Evolutionary conservation across 2,113 vertebrate genomes (phyloP), one percentile per base, ranked within the genome.

Genomic region (Chaenocephalus aceratus): DNA sequence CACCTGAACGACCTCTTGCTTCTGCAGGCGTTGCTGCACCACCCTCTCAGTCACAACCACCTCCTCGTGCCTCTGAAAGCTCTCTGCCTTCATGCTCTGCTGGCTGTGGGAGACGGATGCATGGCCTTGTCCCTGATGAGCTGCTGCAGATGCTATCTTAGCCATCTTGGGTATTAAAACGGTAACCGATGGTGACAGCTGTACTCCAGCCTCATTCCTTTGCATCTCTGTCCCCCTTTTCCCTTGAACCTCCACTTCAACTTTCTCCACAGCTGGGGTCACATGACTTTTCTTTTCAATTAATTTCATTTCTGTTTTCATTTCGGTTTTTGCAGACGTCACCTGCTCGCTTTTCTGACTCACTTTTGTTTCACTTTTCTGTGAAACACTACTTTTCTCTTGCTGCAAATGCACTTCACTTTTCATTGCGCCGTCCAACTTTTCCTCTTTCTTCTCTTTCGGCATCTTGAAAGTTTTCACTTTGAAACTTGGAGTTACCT

Each of bases 401-500:
- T 88, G 80, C 58, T 90, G 73, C 3, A 56, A 64, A 46, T 86
- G 83, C 26, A 56, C 48, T 74, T 86, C 81, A 51, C 73, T 7
- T 41, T 41, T 41, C 36, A 8, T 41, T 2, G 5, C 36, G 36
- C 36, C 1, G 36, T 41, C 36, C 36, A 7, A 74, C n/a, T 78
- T 87, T 63, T 91, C 94, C 63, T 93, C 90, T 51, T 85, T 88
- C 54, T 89, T 94, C 80, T 91, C 91, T 7, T 70, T 65, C 2
- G 95, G 94, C 77, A 94, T 85, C 79, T 95, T 95, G 74, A 90
- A 88, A 3, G 94, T 92, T 89, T 95, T 96, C 51, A 96, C 95
- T 91, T 94, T 96, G 88, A 96, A 94, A 91, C 83, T 95, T 14
- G 96, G 94, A 46, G 92, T 91, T 52, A 81, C 84, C 75, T 94